These are phyloP conservation scores for Balearica regulorum DNA, from an alignment of 2,797 vertebrate genomes.

Conservation along the genomic window DNA sequence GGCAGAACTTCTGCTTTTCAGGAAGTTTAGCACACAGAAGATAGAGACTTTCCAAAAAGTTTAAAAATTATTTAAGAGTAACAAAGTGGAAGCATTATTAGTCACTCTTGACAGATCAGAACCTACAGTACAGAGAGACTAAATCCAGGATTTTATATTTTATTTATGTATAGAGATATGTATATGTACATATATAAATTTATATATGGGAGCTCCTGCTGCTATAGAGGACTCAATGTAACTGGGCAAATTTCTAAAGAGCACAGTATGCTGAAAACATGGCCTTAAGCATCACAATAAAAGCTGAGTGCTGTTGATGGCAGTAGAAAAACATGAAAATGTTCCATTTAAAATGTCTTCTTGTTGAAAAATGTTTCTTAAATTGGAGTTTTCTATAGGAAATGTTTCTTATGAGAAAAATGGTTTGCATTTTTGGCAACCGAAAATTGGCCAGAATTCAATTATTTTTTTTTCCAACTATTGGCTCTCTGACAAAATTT, in stretches of 20 bases:
- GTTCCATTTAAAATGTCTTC: slow-evolving; percentile 44
- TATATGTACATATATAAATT: not conserved
- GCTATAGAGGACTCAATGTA: not conserved
- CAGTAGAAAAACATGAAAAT: slow-evolving; percentile 46
- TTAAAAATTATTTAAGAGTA: not conserved
- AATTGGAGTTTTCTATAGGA: slow-evolving; percentile 36
- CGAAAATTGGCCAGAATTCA: not conserved
- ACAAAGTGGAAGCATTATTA: not conserved
- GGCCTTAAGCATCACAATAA: slow-evolving; percentile 51
- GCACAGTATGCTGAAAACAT: slow-evolving; percentile 41
- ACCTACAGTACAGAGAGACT: not conserved
- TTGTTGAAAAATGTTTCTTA: slow-evolving; percentile 47
- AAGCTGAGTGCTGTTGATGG: slow-evolving; percentile 45
- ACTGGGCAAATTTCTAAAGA: slow-evolving; percentile 28
- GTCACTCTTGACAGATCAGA: not conserved
- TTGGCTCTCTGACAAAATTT: slow-evolving; percentile 27
- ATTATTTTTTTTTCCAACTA: not conserved
- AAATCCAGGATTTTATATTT: not conserved
- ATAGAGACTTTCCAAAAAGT: not conserved
- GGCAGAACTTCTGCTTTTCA: not conserved
- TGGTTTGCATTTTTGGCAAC: slow-evolving; percentile 27
- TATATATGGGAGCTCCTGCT: slow-evolving; percentile 15
- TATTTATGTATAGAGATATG: not conserved
- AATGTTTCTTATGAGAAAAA: slow-evolving; percentile 36
- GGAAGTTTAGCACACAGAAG: not conserved